A percentile compares a stretch with the other conserved stretches of the same genome.
phyloP scores from a whole-genome alignment of 30 jellyfish, hydroid and myxozoan species.

The Aurelia sp. region DNA sequence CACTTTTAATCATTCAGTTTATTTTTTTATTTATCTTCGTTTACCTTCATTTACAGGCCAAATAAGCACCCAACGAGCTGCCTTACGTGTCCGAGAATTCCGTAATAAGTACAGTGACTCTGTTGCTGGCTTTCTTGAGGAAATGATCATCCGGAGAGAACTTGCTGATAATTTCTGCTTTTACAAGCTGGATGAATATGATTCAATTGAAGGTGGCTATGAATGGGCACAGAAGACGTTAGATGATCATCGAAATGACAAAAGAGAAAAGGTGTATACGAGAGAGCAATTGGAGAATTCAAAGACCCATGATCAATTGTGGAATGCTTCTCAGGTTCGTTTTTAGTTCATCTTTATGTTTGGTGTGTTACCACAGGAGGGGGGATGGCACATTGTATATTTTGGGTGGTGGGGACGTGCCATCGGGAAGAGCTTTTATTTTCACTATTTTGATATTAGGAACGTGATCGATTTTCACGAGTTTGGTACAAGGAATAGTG shows the following conservation, averaged over 20 bases:
- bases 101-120: slow-evolving; percentile 60
- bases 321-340: slow-evolving; percentile 93
- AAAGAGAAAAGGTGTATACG: slow-evolving; percentile 69
- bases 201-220: slow-evolving; percentile 77
- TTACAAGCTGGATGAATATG: slow-evolving; percentile 64
- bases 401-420: too few species aligned
- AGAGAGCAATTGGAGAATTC: slow-evolving; percentile 67
- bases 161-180: slow-evolving; percentile 82
- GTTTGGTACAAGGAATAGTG: too few species aligned
- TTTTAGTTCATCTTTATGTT: not conserved
- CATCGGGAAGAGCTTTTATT: too few species aligned
- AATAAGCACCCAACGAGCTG: slow-evolving; percentile 84
- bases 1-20: not conserved
- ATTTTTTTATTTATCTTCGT: not conserved
- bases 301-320: slow-evolving; percentile 79
- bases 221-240: slow-evolving; percentile 86
- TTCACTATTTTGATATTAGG: too few species aligned
- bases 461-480: too few species aligned
- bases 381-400: too few species aligned
- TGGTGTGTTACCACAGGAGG: too few species aligned
- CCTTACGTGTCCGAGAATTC: slow-evolving; percentile 61
- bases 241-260: slow-evolving; percentile 72
- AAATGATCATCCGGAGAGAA: slow-evolving; percentile 79
- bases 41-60: slow-evolving; percentile 43
- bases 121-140: slow-evolving; percentile 81